Percentiles rank a stretch among this genome's conserved stretches.
Evolutionary conservation across 2,797 vertebrate genomes (phyloP).

Genomic region (Coilia nasus): DNA sequence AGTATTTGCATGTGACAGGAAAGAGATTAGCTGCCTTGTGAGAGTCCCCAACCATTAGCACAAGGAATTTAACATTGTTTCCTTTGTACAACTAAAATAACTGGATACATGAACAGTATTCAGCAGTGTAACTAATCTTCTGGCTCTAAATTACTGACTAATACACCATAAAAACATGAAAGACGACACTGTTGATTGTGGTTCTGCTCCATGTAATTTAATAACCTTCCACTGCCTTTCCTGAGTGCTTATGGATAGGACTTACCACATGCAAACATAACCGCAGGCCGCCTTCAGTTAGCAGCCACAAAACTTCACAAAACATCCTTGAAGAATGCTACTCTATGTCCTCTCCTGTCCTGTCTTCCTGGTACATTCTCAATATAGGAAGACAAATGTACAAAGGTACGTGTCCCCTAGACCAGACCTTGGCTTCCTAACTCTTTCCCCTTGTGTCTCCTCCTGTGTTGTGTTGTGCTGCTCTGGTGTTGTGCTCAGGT

Average conservation of each 20-base stretch:
- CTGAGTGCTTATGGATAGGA: not conserved
- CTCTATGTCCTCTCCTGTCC: not conserved
- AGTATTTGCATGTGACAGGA: too few relatives aligned
- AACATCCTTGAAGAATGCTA: not conserved
- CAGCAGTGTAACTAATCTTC: not conserved
- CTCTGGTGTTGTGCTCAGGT: not conserved
- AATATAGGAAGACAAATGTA: not conserved
- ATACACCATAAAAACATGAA: not conserved
- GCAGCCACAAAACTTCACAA: not conserved
- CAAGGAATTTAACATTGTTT: too few relatives aligned
- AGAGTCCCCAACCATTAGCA: too few relatives aligned
- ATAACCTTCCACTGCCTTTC: not conserved
- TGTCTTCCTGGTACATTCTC: not conserved
- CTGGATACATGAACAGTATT: not conserved
- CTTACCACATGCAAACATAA: not conserved
- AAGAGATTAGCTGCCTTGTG: too few relatives aligned
- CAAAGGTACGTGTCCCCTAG: too few relatives aligned
- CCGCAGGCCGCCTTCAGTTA: not conserved
- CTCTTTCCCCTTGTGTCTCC: slow-evolving; percentile 26
- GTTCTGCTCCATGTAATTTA: not conserved
- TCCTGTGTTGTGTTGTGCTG: slow-evolving; percentile 24
- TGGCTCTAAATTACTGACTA: not conserved
- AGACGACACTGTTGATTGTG: not conserved
- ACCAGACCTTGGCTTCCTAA: not conserved
- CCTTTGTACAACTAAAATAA: too few relatives aligned